phyloP scores from a whole-genome alignment of 2,113 vertebrate genomes.

The Anarhynchus alexandrinus region DNA sequence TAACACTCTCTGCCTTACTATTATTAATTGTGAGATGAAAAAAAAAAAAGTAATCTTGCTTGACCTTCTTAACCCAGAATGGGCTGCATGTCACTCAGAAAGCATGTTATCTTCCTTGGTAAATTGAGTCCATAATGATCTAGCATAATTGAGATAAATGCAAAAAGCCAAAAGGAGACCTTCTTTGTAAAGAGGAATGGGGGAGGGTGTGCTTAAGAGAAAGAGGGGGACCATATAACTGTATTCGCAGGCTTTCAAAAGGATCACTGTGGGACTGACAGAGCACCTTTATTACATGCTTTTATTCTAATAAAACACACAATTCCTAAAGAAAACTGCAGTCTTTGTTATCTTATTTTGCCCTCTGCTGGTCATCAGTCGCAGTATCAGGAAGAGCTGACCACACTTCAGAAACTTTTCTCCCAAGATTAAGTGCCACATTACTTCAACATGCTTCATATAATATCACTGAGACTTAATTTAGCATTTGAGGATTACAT shows the following conservation, averaged over 20 bases:
- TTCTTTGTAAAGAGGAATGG: background rate
- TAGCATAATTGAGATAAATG: background rate
- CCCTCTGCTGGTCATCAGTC: slow-evolving; percentile 55
- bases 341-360: background rate
- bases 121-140: background rate
- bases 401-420: background rate
- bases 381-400: background rate
- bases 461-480: background rate
- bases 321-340: background rate
- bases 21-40: background rate
- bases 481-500: background rate
- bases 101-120: background rate
- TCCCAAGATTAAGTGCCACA: background rate
- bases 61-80: background rate
- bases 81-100: background rate
- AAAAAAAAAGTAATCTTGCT: background rate
- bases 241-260: background rate
- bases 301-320: background rate
- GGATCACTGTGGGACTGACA: background rate
- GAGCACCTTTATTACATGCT: background rate
- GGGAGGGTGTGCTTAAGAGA: background rate
- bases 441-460: background rate
- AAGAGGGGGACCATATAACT: background rate
- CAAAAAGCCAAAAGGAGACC: background rate
- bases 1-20: background rate